Evolutionary conservation across 2,888 invertebrate species (phyloP), one percentile per base, ranked within the genome.

Genomic region (Alloplasta piceator): DNA sequence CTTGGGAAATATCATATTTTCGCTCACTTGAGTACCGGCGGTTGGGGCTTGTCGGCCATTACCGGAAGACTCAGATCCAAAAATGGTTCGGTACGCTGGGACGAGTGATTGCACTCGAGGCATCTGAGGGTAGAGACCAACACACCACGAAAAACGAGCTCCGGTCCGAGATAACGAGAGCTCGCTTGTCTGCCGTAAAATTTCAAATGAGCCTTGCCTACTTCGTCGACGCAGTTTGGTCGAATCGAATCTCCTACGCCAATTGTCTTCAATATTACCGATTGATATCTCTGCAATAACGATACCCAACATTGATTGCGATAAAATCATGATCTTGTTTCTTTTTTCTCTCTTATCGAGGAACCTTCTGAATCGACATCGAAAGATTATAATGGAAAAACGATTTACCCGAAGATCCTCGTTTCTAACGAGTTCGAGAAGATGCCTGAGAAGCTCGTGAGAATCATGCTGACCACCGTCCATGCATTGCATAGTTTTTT

Each of bases 381-480:
- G 10, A 43, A 26, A 12, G 26, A 7, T n/a, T 26, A 7, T 43
- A 5, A 43, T 6, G 16, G 12, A 36, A 36, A 5, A 12, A 12
- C 14, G 5, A 41, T 84, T 83, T 89, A 93, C 93, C 87, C 90
- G 91, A 4, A 92, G 86, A 90, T 96, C 95, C 86, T 95, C 95
- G 60, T 92, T 95, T 92, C 96, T 95, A 84, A 98, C 96, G 84
- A 96, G 96, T 92, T 99, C 98, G 67, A 99, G 93, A 61, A 99
- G 93, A 92, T 98, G 97, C 71, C 99, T 93, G 14, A 99, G 93
- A 73, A 99, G 93, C 92, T 99, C 99, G 89, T 99, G 99, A 0
- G 99, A 96, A 91, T 99, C 99, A 89, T 99, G 99, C 90, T 99
- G 99, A 87, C 98, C 97, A 1, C 97, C 98, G 7, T 98, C 98